phyloP scores from a whole-genome alignment of 2,797 vertebrate genomes.

The Oryzias dopingdopingensis region DNA sequence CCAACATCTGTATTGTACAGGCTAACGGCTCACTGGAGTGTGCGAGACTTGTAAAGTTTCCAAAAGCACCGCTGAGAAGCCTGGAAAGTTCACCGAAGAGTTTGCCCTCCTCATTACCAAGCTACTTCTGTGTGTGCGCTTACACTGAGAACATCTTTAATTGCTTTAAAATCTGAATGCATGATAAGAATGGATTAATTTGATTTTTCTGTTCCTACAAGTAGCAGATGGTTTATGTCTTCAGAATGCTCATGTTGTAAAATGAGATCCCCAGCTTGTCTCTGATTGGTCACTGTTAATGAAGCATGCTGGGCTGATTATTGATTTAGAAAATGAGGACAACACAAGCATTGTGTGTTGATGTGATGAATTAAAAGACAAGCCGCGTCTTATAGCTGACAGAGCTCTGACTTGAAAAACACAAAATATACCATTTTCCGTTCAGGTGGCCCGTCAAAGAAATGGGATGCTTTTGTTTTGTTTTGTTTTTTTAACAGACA shows the following conservation, averaged over 20 bases:
- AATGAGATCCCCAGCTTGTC: conserved; percentile 99
- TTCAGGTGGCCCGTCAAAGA: conserved; percentile 96
- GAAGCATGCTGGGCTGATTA: conserved; percentile 99
- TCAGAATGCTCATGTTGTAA: conserved; percentile 99
- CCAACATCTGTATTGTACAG: conserved; percentile 96
- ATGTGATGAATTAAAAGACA: conserved; percentile 98
- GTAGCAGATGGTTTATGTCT: conserved; percentile 99
- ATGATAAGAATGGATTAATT: conserved; percentile 99
- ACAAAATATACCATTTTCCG: conserved; percentile 94
- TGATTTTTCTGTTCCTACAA: conserved; percentile 99
- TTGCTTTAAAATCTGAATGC: conserved; percentile 99
- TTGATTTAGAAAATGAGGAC: conserved; percentile 99
- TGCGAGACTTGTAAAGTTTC: conserved; percentile 99
- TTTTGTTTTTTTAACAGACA: conserved; percentile 98
- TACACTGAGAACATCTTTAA: conserved; percentile 99
- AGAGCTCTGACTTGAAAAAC: conserved; percentile 93
- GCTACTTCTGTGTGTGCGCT: conserved; percentile 98
- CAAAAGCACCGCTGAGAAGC: conserved; percentile 94
- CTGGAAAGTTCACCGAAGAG: conserved; percentile 99
- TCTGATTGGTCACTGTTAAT: conserved; percentile 99
- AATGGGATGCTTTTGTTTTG: conserved; percentile 80
- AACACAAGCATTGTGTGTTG: conserved; percentile 97
- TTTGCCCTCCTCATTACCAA: conserved; percentile 99
- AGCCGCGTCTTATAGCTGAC: conserved; percentile 93
- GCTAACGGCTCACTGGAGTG: conserved; percentile 99